Evolutionary conservation across 30 jellyfish, hydroid and myxozoan species (phyloP), one percentile per base, ranked within the genome.

Genomic region (Mastigias papua): DNA sequence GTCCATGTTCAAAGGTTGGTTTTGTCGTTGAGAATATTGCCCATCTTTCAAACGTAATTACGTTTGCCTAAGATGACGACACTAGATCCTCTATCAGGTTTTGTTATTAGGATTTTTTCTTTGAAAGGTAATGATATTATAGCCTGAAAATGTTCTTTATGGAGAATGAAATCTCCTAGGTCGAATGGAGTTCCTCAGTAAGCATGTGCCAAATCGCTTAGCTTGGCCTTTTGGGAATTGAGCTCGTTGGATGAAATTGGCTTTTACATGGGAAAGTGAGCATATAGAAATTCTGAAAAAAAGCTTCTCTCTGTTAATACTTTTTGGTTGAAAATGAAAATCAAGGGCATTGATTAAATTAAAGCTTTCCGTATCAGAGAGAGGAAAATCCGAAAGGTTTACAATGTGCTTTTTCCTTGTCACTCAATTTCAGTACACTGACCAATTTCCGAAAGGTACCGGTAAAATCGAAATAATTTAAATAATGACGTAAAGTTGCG

Each of bases 41-140:
- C 27, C 80, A n/a, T 20, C 8, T 69, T 69, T 28, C 10, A 9
- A n/a, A 69, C 23, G 80, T 69, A 69, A 30, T 69, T 5, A 20
- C 50, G 13, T 34, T 34, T 69, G 80, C 23, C 23, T 21, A 69
- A 32, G 23, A 69, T 69, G 58, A 69, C 80, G 29, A 69, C 80
- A 7, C 67, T 16, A 69, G 58, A 69, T 30, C 80, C 80, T 69
- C 23, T 69, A 28, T 69, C 58, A 69, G 80, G 80, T 69, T 69
- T 69, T 69, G 80, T 69, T 7, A 30, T 69, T 7, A 69, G 34
- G 50, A 69, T 69, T 13, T 69, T 32, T n/a, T 69, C 34, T 4
- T 23, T 10, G 50, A 6, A 25, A 20, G 66, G 50, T 69, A 69
- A 30, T 8, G 42, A 69, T 69, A 9, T 69, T 69, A 69, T 25